Evolutionary conservation across 2,888 invertebrate genomes (phyloP), one percentile per base, ranked within the genome.

Genomic region (Coenonympha arcania): DNA sequence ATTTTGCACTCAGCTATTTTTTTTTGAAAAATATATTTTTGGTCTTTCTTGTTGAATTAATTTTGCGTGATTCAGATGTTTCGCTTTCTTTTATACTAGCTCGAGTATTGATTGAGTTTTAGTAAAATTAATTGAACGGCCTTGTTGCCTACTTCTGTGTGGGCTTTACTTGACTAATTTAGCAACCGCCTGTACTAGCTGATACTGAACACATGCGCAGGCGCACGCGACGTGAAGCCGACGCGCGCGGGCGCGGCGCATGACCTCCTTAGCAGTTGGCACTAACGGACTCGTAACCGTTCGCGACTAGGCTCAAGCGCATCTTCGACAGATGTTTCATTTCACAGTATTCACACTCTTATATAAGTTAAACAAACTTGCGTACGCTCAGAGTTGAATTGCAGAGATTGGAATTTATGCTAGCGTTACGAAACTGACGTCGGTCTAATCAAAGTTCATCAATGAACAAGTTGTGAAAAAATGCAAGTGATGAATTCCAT

Each of bases 201-300:
- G 8, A 8, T 15, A 64, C 64, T 67, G 73, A 24, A 22, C 33
- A 9, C 9, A 18, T 19, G 72, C 65, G 76, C 81, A 74, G 76
- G 80, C 76, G 74, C n/a, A 73, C 65, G n/a, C n/a, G n/a, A n/a
- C n/a, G 67, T n/a, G 5, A 57, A 20, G 44, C 13, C 57, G 52
- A 33, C 45, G 36, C 30, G 0, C 24, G 22, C 39, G 9, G 50
- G 54, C 40, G 46, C 42, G 50, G 58, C 58, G 64, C 56, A 52
- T 72, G 85, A 86, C 85, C 85, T 73, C 76, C 77, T 83, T 83
- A 57, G 62, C 59, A 59, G 68, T 76, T 83, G 57, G 63, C 59
- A 59, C 67, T 76, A 78, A 75, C 79, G 79, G 79, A 63, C 66
- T 71, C 50, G 62, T 64, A 68, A 68, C 71, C 65, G 71, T 71